phyloP scores from a whole-genome alignment of 1,140 invertebrate genomes.

The Thaumatotibia leucotreta region DNA sequence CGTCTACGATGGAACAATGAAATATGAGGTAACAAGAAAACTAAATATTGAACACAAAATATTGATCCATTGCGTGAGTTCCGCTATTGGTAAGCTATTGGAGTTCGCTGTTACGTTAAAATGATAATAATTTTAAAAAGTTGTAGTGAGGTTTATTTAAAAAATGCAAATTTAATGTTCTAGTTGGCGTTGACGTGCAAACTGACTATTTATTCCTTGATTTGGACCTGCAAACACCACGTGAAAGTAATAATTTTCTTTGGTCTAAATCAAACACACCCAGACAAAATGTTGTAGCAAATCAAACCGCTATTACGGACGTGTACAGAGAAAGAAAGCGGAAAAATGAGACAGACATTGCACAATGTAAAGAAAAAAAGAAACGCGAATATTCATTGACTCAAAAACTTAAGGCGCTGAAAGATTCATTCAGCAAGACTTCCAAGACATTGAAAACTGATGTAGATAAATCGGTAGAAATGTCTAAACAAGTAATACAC shows the following conservation, averaged over 20 bases:
- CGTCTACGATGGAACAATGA: slow-evolving; percentile 53
- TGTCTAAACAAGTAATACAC: slow-evolving; percentile 28
- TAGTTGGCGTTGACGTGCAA: slow-evolving; percentile 65
- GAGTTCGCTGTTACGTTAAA: no score
- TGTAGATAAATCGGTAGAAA: slow-evolving; percentile 28
- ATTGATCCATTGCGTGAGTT: slow-evolving; percentile 62
- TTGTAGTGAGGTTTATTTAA: no score
- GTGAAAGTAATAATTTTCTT: neutral
- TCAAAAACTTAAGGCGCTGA: slow-evolving; percentile 41
- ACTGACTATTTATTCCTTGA: slow-evolving; percentile 54
- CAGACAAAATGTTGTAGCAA: slow-evolving; percentile 13
- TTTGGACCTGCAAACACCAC: slow-evolving; percentile 18
- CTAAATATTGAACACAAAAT: slow-evolving; percentile 55
- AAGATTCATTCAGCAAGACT: slow-evolving; percentile 37
- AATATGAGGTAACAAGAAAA: slow-evolving; percentile 50
- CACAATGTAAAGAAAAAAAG: slow-evolving; percentile 49
- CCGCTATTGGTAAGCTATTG: slow-evolving; percentile 59
- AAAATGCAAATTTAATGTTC: slow-evolving; percentile 27
- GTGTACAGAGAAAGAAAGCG: slow-evolving; percentile 48
- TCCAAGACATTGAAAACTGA: slow-evolving; percentile 34
- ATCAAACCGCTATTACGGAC: slow-evolving; percentile 31
- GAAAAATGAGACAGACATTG: slow-evolving; percentile 33
- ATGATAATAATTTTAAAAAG: no score
- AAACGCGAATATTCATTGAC: slow-evolving; percentile 45
- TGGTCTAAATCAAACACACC: neutral